phyloP scores from a whole-genome alignment of 2,113 vertebrate genomes.

The Semicossyphus pulcher region DNA sequence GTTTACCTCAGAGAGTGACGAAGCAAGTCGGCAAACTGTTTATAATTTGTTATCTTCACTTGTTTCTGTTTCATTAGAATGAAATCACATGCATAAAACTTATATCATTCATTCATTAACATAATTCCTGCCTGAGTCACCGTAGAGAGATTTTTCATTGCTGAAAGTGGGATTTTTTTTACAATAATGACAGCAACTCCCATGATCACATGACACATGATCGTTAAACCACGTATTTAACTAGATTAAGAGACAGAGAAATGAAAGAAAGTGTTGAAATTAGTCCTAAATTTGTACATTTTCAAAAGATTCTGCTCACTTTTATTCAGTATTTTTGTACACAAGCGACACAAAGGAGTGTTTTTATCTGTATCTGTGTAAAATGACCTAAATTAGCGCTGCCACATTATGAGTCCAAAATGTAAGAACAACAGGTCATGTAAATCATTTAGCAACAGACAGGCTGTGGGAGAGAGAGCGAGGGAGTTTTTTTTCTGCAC shows the following conservation, averaged over 20 bases:
- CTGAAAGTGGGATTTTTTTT: too few relatives aligned
- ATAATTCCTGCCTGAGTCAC: too few relatives aligned
- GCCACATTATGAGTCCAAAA: neutral
- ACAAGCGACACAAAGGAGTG: fast-evolving
- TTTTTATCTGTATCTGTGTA: neutral
- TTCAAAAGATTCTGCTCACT: neutral
- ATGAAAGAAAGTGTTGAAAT: too few relatives aligned
- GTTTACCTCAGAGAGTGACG: too few relatives aligned
- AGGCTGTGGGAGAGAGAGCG: neutral
- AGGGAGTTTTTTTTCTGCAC: conserved; percentile 24
- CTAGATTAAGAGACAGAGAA: neutral
- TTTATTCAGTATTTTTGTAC: neutral
- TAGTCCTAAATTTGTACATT: neutral
- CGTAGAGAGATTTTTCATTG: too few relatives aligned
- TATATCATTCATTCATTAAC: too few relatives aligned
- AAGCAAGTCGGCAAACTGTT: too few relatives aligned
- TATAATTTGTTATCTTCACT: too few relatives aligned
- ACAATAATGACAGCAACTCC: neutral
- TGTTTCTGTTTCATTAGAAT: too few relatives aligned
- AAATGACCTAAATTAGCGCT: neutral
- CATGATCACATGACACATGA: neutral
- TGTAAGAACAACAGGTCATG: conserved; percentile 41
- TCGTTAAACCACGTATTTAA: neutral
- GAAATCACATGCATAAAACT: too few relatives aligned
- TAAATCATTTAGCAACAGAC: conserved; percentile 48